Conservation (phyloP, 2,113 vertebrate genomes). For the Hirundichthys speculiger region DNA sequence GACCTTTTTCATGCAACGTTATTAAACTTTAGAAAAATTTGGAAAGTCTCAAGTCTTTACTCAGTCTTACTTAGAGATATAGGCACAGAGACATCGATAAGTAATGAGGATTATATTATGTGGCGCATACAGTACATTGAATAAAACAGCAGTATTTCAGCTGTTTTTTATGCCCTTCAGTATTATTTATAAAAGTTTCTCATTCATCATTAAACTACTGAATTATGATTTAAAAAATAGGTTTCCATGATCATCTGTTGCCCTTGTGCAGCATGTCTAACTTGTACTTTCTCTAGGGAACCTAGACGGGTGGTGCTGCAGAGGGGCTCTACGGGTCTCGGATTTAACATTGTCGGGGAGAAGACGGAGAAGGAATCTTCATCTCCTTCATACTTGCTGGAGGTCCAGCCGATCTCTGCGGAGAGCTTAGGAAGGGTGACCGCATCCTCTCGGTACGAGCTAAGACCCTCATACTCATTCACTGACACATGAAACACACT, state of each 20-base stretch:
- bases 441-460: constrained; percentile 92
- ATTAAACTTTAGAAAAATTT: too few relatives aligned
- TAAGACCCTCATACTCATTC: background rate
- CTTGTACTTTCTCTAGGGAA: constrained; percentile 79
- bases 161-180: too few relatives aligned
- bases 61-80: too few relatives aligned
- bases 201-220: too few relatives aligned
- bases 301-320: constrained; percentile 92
- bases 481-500: background rate
- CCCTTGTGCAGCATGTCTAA: background rate
- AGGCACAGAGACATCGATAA: too few relatives aligned
- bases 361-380: constrained; percentile 98
- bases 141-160: too few relatives aligned
- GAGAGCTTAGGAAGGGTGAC: constrained; percentile 95
- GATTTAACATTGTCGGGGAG: constrained; percentile 99
- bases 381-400: constrained; percentile 98
- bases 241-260: background rate
- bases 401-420: constrained; percentile 96
- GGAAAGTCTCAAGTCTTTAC: too few relatives aligned
- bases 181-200: too few relatives aligned
- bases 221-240: background rate
- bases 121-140: too few relatives aligned
- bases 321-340: constrained; percentile 93
- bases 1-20: too few relatives aligned
- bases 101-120: too few relatives aligned